A percentile compares a stretch with the other conserved stretches of the same genome.
Evolutionary conservation across 2,797 vertebrate genomes (phyloP).

Genomic region (Gorsachius magnificus): DNA sequence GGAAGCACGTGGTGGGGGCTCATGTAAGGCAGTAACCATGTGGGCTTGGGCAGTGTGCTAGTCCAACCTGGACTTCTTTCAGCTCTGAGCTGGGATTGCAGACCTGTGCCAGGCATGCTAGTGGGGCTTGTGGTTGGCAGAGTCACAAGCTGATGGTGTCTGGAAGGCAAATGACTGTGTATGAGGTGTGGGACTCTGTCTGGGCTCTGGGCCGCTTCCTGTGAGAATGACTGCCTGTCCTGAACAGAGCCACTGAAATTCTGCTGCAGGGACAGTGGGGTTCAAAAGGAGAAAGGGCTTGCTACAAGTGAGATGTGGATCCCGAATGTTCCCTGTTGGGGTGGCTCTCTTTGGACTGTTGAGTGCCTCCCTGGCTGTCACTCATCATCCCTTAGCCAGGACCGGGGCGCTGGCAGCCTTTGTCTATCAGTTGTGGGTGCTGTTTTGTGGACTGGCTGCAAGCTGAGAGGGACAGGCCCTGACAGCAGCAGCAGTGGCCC

Average conservation of each 20-base stretch:
- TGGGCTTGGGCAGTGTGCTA: background rate
- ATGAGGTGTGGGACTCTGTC: background rate
- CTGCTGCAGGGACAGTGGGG: background rate
- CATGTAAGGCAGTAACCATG: background rate
- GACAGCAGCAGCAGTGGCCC: background rate
- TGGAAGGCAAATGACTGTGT: background rate
- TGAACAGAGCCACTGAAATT: background rate
- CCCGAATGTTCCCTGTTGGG: background rate
- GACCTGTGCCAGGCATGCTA: background rate
- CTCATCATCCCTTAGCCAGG: background rate
- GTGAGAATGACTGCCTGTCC: background rate
- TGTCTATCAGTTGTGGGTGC: background rate
- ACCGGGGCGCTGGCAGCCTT: background rate
- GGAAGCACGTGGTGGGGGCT: background rate
- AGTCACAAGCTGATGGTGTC: background rate
- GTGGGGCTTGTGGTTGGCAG: background rate
- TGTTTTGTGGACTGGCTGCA: background rate
- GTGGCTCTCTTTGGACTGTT: background rate
- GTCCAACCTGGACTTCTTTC: background rate
- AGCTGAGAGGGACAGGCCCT: background rate
- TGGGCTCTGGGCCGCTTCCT: background rate
- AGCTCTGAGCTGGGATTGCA: background rate
- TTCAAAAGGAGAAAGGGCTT: background rate
- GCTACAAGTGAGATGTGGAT: background rate
- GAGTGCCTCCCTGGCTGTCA: background rate